Base-by-base conservation (phyloP, 2,797 vertebrate genomes). In the Rhadinocentrus ornatus region DNA sequence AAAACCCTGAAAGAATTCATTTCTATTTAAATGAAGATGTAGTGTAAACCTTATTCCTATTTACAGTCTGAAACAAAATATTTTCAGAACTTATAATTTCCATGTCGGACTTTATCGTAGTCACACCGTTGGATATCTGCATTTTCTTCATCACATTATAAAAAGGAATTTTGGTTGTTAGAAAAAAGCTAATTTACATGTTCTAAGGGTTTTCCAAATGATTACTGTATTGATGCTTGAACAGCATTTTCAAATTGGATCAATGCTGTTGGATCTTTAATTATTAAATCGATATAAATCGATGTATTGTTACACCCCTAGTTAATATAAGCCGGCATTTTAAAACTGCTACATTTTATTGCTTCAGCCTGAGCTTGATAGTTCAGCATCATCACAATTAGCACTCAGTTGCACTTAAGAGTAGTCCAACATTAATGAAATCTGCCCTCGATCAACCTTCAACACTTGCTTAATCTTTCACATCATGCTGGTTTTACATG, bases 301-400 rank as follows among this genome's bases (percentile, higher is more conserved):
- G 3, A 3, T 48, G n/a, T 46, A 8, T 8, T 46, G 7, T 48
- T n/a, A 22, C 18, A n/a, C 4, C 18, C 41, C 1, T 16, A 27
- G 4, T 6, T 16, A 55, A 55, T 55, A 31, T 15, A 20, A 31
- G 27, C 53, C 0, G 16, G 6, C 2, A 15, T 9, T 52, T 13
- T 6, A 52, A 26, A 53, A 27, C 27, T 29, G 22, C 6, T 8
- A 18, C 16, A 55, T 16, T 55, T 55, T 3, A 31, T 29, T 20
- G 8, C 26, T 27, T 29, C 13, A 27, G 6, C 5, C 13, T 29
- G 1, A 29, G 29, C 34, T 58, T 1, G 32, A n/a, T 13, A 62
- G 16, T 56, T 71, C 4, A 74, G 71, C 56, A 31, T 11, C 10
- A 20, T 73, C 60, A 62, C 24, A 54, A 75, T 74, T 27, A 68